These are phyloP conservation scores for Sterrhoptilus dennistouni DNA, from an alignment of 2,113 vertebrate genomes.

Conservation along the genomic window DNA sequence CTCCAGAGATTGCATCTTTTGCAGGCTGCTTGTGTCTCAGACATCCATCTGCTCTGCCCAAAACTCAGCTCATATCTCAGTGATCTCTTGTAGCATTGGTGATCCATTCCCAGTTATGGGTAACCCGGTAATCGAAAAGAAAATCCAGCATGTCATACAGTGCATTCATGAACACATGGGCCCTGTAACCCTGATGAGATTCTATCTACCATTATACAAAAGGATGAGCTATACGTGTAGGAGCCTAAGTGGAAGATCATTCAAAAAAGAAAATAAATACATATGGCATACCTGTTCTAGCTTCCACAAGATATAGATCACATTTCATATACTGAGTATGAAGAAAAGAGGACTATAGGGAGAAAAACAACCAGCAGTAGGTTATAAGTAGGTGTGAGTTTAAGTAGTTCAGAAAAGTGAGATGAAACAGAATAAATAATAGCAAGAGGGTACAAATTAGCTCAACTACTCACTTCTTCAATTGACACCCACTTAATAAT, in stretches of 20 bases:
- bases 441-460: conserved; percentile 1
- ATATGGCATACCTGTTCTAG: background rate
- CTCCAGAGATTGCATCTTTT: conserved; percentile 17
- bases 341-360: background rate
- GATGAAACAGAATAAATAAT: conserved; percentile 20
- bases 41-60: background rate
- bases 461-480: background rate
- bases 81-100: background rate
- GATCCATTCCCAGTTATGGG: background rate
- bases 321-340: background rate
- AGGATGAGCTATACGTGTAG: background rate
- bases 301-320: background rate
- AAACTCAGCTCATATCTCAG: background rate
- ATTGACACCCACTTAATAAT: background rate
- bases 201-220: background rate
- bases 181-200: background rate
- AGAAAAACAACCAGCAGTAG: background rate
- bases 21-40: background rate
- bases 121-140: background rate
- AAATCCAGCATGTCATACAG: background rate
- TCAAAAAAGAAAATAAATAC: background rate
- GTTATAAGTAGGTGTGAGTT: background rate
- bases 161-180: background rate
- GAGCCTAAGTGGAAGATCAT: background rate
- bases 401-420: background rate